These are phyloP conservation scores for Drosophila meridiana DNA, from an alignment of 2,888 invertebrate genomes.

Conservation along the genomic window DNA sequence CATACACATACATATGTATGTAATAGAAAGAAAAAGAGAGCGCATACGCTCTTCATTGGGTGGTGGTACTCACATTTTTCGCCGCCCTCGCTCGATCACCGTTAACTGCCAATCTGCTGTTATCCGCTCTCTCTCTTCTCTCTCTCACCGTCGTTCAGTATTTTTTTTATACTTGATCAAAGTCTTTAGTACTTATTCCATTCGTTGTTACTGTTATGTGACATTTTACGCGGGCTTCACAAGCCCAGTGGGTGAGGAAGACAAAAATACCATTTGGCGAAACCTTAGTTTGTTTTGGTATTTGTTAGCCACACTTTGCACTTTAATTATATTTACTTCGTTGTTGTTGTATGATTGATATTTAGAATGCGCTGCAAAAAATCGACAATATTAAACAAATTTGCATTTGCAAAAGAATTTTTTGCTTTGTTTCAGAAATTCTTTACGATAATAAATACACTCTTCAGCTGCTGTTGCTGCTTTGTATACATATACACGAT, in stretches of 20 bases:
- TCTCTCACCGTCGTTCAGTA: conserved; percentile 3
- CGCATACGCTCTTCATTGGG: background rate
- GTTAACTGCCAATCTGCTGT: conserved; percentile 14
- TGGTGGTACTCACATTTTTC: conserved; percentile 67
- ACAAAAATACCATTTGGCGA: conserved; percentile 52
- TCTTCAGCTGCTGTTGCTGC: conserved; percentile 57
- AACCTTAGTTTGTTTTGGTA: conserved; percentile 62
- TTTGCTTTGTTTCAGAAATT: conserved; percentile 18
- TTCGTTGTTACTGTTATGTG: conserved; percentile 61
- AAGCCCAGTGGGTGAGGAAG: conserved; percentile 50
- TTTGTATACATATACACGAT: conserved; percentile 34
- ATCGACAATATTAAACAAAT: conserved; percentile 32
- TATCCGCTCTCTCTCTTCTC: conserved; percentile 11
- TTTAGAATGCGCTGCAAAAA: conserved; percentile 54
- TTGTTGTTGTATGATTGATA: conserved; percentile 40
- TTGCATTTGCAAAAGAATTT: conserved; percentile 22
- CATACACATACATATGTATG: conserved; percentile 10
- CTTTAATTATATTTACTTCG: conserved; percentile 40
- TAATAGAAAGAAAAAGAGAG: conserved; percentile 18
- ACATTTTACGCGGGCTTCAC: conserved; percentile 50
- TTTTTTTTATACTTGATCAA: conserved; percentile 27
- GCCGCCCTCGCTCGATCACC: conserved; percentile 49
- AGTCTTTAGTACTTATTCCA: conserved; percentile 63
- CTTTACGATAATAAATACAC: conserved; percentile 22
- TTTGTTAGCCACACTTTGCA: conserved; percentile 39